Percentiles rank a stretch among this genome's conserved stretches.
Evolutionary conservation across 2,797 vertebrate species (phyloP).

Genomic region (Macropodus opercularis): DNA sequence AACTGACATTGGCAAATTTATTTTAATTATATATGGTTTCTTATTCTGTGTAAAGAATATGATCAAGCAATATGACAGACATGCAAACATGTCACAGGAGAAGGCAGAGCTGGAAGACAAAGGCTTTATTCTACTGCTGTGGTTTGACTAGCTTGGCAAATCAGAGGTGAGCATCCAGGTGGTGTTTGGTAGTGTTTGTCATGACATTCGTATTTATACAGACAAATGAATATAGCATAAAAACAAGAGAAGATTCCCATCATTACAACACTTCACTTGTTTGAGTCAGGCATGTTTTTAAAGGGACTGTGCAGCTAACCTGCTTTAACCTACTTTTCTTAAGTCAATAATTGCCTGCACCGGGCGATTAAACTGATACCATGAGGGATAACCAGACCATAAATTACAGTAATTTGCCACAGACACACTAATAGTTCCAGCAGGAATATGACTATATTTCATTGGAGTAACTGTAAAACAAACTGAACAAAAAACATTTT

Average conservation of each 20-base stretch:
- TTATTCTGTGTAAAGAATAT: too few relatives aligned
- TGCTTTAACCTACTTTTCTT: constrained; percentile 56
- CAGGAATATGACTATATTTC: constrained; percentile 54
- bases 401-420: constrained; percentile 59
- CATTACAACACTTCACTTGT: not conserved
- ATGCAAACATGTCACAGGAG: constrained; percentile 18
- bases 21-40: too few relatives aligned
- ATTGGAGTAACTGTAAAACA: constrained; percentile 30
- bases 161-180: constrained; percentile 4
- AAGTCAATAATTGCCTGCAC: constrained; percentile 49
- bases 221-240: not conserved
- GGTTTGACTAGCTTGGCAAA: constrained; percentile 7
- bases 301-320: constrained; percentile 24
- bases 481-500: constrained; percentile 7
- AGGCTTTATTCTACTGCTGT: constrained; percentile 7
- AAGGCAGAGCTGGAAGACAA: not conserved
- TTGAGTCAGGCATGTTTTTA: constrained; percentile 1
- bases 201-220: not conserved
- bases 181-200: not conserved
- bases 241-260: not conserved
- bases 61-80: not conserved
- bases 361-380: constrained; percentile 43
- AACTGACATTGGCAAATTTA: not conserved
- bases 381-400: constrained; percentile 47
- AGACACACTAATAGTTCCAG: constrained; percentile 56